Evolutionary conservation across 2,113 vertebrate species (phyloP).

Genomic region (Myanophis thanlyinensis): DNA sequence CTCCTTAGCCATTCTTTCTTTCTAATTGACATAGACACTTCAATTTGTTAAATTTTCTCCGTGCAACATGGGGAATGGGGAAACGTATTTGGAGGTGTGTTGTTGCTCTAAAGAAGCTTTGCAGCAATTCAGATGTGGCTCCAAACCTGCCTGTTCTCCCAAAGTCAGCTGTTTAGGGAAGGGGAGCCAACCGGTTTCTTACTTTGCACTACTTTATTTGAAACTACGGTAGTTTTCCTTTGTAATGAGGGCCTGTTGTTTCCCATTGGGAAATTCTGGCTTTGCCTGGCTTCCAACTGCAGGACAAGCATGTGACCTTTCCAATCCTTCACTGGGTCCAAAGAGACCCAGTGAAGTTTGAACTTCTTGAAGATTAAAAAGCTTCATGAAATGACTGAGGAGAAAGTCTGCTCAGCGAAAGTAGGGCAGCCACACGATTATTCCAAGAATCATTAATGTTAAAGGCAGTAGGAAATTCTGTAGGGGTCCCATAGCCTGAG

Average conservation of each 20-base stretch:
- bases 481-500: background rate
- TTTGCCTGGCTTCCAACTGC: background rate
- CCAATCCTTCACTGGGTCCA: background rate
- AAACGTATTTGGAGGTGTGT: background rate
- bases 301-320: background rate
- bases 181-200: background rate
- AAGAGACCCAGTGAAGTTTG: background rate
- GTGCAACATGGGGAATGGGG: background rate
- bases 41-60: background rate
- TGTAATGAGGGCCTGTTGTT: background rate
- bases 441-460: background rate
- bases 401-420: background rate
- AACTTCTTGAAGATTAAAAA: too few species aligned
- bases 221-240: background rate
- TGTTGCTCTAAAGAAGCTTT: background rate
- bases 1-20: background rate
- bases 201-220: background rate
- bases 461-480: background rate
- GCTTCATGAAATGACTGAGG: background rate
- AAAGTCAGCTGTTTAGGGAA: background rate
- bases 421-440: background rate
- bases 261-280: background rate
- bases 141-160: background rate
- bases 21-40: background rate
- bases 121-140: background rate